These are phyloP conservation scores for Anthonomus grandis DNA, from an alignment of 1,140 invertebrate species.

Conservation along the genomic window DNA sequence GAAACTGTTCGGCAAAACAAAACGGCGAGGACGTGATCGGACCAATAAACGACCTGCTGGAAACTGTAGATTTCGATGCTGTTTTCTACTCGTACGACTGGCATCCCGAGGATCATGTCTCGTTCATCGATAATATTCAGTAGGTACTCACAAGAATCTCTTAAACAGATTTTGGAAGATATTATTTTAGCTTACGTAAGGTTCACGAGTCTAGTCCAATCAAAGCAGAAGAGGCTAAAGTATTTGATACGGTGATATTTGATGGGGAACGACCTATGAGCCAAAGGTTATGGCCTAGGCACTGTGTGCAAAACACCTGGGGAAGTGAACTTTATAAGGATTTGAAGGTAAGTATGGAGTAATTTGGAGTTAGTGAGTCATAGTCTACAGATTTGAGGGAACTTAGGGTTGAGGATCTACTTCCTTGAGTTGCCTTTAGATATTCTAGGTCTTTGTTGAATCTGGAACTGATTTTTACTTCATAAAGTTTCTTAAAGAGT, in stretches of 20 bases:
- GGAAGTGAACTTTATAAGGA: slow-evolving; percentile 73
- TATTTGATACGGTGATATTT: slow-evolving; percentile 71
- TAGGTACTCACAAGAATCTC: slow-evolving; percentile 6
- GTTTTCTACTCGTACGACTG: slow-evolving; percentile 77
- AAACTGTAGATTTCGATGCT: slow-evolving; percentile 61
- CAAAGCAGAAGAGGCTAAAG: slow-evolving; percentile 56
- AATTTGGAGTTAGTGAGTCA: too few species aligned
- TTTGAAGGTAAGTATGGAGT: slow-evolving; percentile 37
- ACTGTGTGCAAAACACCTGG: slow-evolving; percentile 74
- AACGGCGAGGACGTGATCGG: slow-evolving; percentile 62
- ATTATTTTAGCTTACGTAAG: slow-evolving; percentile 37
- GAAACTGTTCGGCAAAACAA: slow-evolving; percentile 63
- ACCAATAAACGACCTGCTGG: slow-evolving; percentile 69
- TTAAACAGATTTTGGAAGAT: background rate
- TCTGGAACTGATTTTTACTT: too few species aligned
- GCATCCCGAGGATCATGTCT: slow-evolving; percentile 79
- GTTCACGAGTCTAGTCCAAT: slow-evolving; percentile 53
- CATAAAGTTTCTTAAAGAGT: too few species aligned
- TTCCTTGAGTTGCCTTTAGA: background rate
- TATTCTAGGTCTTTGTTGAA: too few species aligned
- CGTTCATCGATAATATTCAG: slow-evolving; percentile 71
- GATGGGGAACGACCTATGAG: slow-evolving; percentile 55
- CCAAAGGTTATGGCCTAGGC: slow-evolving; percentile 72
- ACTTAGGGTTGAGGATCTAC: too few species aligned
- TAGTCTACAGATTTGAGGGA: too few species aligned